Evolutionary conservation across 2,888 invertebrate species (phyloP), one percentile per base, ranked within the genome.

Genomic region (Coleophora deauratella): DNA sequence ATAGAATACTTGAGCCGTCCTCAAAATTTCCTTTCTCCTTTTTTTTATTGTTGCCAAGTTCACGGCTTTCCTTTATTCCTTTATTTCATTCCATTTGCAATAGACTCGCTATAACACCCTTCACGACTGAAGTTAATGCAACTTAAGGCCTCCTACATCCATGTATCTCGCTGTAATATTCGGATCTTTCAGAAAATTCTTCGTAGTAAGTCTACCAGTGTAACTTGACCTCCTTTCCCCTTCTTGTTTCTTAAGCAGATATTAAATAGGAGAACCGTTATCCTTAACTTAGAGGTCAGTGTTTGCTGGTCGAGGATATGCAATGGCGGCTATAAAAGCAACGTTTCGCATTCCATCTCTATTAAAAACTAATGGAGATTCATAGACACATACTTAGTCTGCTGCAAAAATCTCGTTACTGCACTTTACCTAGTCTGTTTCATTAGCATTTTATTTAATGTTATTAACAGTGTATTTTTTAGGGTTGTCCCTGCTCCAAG

Each of bases 281-380:
- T 9, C 10, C 2, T 14, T 2, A 10, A 35, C 3, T 27, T n/a
- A 27, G 15, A 27, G 35, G 2, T 11, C 35, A 27, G 27, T 1
- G 9, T 21, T 9, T 27, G n/a, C 10, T 27, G 27, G 35, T 10
- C 9, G 27, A 11, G 4, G 4, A 27, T n/a, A 34, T 34, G 34
- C 15, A 35, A 28, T 31, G 28, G 37, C 27, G 35, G 12, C 35
- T 32, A 35, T 37, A 31, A 37, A 31, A 27, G 31, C 34, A 39
- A 35, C 35, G 38, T 43, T 47, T 41, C 33, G 40, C 42, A 40
- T 44, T 46, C 41, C 43, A 42, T 50, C 50, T 49, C 46, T 53
- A 53, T 54, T 52, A 51, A 45, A 49, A 44, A 41, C 34, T 60
- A 60, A 60, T 58, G 50, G 47, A 51, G 55, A 60, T 57, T 53